Evolutionary conservation across 2,888 invertebrate species (phyloP).

Genomic region (Hemaris fuciformis): DNA sequence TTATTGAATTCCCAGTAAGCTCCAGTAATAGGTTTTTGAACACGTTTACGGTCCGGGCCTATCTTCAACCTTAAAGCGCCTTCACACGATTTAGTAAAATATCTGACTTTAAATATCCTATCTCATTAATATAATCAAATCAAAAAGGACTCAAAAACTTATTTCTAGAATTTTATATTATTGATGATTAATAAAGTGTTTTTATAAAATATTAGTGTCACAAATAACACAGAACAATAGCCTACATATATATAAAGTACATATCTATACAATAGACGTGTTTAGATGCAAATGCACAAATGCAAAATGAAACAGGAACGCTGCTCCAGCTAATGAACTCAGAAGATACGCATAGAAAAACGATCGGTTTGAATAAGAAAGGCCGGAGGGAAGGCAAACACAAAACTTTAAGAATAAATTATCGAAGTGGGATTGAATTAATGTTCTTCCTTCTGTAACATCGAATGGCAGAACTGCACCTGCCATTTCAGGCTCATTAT

Average conservation of each 20-base stretch:
- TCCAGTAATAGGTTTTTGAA: no score
- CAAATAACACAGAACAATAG: not conserved
- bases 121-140: no score
- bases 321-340: not conserved
- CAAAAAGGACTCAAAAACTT: no score
- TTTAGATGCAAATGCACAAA: not conserved
- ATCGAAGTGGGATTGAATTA: slow-evolving; percentile 42
- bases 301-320: not conserved
- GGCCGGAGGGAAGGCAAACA: slow-evolving; percentile 18
- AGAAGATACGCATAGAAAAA: slow-evolving; percentile 32
- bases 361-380: slow-evolving; percentile 22
- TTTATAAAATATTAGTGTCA: no score
- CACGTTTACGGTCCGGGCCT: no score
- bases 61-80: no score
- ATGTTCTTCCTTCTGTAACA: slow-evolving; percentile 37
- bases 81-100: no score
- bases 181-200: no score
- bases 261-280: not conserved
- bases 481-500: slow-evolving; percentile 35
- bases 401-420: slow-evolving; percentile 45
- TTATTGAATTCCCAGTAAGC: no score
- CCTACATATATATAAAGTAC: not conserved
- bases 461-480: slow-evolving; percentile 32
- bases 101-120: no score
- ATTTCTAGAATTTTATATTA: no score